phyloP scores from a whole-genome alignment of 2,888 invertebrate genomes.

The Baronia brevicornis region DNA sequence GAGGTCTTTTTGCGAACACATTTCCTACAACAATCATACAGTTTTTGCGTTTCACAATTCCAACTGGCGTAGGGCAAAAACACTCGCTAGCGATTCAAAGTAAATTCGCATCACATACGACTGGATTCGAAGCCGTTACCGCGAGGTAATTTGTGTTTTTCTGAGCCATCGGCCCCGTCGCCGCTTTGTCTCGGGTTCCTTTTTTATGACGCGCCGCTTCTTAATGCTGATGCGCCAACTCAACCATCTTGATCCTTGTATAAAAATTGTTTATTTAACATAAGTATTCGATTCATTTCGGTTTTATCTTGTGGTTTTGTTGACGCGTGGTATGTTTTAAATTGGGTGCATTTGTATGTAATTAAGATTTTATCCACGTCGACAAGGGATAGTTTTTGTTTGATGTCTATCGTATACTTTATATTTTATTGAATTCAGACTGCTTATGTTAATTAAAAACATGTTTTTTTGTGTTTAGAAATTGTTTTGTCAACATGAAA shows the following conservation, averaged over 20 bases:
- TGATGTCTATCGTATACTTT: too few species aligned
- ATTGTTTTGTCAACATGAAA: too few species aligned
- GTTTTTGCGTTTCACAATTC: constrained; percentile 24
- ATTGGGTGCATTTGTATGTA: constrained; percentile 3
- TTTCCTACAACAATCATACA: constrained; percentile 27
- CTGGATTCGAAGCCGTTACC: constrained; percentile 60
- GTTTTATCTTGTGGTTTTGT: background rate
- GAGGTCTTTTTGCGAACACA: constrained; percentile 22
- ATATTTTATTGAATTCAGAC: too few species aligned
- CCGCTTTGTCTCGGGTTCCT: constrained; percentile 55
- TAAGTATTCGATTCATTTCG: constrained; percentile 6
- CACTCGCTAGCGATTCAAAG: constrained; percentile 33
- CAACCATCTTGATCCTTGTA: constrained; percentile 33
- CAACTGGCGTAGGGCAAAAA: constrained; percentile 33
- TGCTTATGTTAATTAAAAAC: too few species aligned
- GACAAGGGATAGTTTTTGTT: too few species aligned
- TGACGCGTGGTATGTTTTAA: too few species aligned
- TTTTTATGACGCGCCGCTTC: constrained; percentile 42
- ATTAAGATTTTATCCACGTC: constrained; percentile 6
- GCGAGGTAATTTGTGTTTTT: constrained; percentile 64
- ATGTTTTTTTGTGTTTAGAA: too few species aligned
- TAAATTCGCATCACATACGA: constrained; percentile 46
- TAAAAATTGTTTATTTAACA: constrained; percentile 1
- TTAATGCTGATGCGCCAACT: constrained; percentile 29
- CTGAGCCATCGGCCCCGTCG: constrained; percentile 33